Evolutionary conservation across 2,888 invertebrate species (phyloP), one percentile per base, ranked within the genome.

Genomic region (Synanthedon myopaeformis): DNA sequence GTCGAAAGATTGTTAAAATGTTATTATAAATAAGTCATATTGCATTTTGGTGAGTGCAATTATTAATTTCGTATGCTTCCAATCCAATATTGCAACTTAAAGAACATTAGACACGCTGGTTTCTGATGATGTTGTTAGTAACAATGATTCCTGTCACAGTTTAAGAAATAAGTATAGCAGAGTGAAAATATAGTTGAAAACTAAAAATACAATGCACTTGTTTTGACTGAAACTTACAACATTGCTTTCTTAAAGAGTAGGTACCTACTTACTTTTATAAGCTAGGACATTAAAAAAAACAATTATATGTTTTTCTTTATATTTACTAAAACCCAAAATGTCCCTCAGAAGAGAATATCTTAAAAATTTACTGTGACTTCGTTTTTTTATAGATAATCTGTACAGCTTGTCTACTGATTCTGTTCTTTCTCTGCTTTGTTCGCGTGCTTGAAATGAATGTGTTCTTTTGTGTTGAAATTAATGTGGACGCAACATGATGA

Each of bases 11-110:
- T 60, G 45, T 56, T 62, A 56, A 62, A 66, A 66, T 64, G 59
- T 65, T 61, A 62, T 61, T 59, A 60, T 69, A n/a, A 14, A 14
- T 45, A 45, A 45, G 45, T 45, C 4, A 6, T 14, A 45, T 14
- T 45, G n/a, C 12, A 12, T 75, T 23, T 73, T 69, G 66, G 64
- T 64, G 59, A 62, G 64, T 65, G 75, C 72, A 82, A 86, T 86
- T 84, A 85, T 75, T 81, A 76, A 86, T 85, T 85, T 76, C 58
- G 76, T 81, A 85, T 81, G 86, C 74, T 64, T 73, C 78, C 74
- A 79, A 78, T 79, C 74, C 80, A 82, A 84, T 81, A 79, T 72
- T 61, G 69, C 65, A 72, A 69, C 66, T 76, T 72, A 76, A 78
- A 75, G 64, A 70, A 74, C 65, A 79, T 84, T 82, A 75, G 80